phyloP scores from a whole-genome alignment of 2,113 vertebrate genomes.

The Amblyopsis rosae region DNA sequence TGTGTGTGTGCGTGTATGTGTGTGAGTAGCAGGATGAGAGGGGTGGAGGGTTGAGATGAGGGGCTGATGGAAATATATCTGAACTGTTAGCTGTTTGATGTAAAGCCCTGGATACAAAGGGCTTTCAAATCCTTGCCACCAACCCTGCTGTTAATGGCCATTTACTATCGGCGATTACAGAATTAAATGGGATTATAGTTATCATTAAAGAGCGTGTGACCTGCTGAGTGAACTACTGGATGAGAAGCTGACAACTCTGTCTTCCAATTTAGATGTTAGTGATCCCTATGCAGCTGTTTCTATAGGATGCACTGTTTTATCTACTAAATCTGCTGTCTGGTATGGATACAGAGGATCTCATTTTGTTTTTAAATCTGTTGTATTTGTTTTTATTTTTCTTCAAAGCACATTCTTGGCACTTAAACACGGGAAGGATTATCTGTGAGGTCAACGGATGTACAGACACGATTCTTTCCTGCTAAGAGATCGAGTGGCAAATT shows the following conservation, averaged over 20 bases:
- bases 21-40: not conserved
- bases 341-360: not conserved
- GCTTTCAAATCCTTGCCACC: conserved; percentile 53
- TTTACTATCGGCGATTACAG: conserved; percentile 63
- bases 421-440: conserved; percentile 7
- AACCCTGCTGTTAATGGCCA: conserved; percentile 44
- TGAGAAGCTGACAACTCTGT: conserved; percentile 7
- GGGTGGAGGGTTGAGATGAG: not conserved
- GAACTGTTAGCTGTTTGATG: conserved; percentile 26
- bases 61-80: conserved; percentile 17
- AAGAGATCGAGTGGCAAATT: conserved; percentile 39
- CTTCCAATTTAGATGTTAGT: too few species aligned
- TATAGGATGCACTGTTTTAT: not conserved
- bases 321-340: not conserved
- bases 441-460: conserved; percentile 1
- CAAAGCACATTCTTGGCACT: conserved; percentile 19
- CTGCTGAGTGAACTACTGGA: conserved; percentile 39
- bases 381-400: too few species aligned
- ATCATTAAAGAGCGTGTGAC: conserved; percentile 57
- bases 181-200: conserved; percentile 74
- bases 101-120: conserved; percentile 35
- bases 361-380: not conserved
- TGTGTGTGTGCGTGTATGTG: not conserved
- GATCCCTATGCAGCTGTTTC: not conserved
- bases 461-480: conserved; percentile 18